These are phyloP conservation scores for Eptatretus burgeri DNA, from an alignment of 2,113 vertebrate genomes.

Conservation along the genomic window DNA sequence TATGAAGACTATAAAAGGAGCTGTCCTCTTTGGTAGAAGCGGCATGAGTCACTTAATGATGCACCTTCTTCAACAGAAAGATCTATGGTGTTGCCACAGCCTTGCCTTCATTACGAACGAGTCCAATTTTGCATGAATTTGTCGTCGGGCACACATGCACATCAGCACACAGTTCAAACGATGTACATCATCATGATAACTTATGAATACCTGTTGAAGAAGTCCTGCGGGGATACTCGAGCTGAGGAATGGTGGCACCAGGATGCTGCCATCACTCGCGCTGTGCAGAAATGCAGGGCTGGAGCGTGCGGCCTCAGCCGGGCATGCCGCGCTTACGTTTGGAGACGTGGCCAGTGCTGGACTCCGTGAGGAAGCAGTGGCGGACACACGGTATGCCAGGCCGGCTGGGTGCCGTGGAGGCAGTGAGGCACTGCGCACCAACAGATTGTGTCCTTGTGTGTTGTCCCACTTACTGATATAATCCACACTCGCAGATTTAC, in stretches of 20 bases:
- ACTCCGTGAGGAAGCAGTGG: background rate
- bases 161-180: no score
- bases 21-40: no score
- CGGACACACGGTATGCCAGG: background rate
- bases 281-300: background rate
- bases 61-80: no score
- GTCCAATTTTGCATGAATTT: no score
- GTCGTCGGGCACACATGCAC: no score
- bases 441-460: background rate
- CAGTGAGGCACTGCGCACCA: constrained; percentile 4
- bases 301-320: background rate
- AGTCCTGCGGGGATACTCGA: background rate
- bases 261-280: no score
- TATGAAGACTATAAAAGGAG: no score
- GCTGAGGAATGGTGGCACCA: no score
- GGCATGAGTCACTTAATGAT: no score
- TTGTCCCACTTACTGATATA: background rate
- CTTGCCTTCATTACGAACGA: no score
- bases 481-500: constrained; percentile 3
- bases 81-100: no score
- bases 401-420: background rate
- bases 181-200: no score
- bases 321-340: background rate
- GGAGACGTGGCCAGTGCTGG: constrained; percentile 1
- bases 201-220: background rate